Evolutionary conservation across 2,113 vertebrate species (phyloP).

Genomic region (Anolis carolinensis): DNA sequence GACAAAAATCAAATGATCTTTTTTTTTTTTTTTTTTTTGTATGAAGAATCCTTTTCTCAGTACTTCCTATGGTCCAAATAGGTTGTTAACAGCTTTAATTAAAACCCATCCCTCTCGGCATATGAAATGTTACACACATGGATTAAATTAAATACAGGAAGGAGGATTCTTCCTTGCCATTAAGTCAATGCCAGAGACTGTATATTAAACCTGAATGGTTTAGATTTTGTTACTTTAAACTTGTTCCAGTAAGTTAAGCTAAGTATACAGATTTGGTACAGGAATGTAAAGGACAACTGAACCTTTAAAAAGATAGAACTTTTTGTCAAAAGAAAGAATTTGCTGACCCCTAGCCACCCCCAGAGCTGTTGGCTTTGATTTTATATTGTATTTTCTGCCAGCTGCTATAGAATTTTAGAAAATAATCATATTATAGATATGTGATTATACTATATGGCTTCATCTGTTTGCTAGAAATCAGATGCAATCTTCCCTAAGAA

Average conservation of each 20-base stretch:
- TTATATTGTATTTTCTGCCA: constrained; percentile 3
- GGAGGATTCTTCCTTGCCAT: constrained; percentile 42
- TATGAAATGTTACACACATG: constrained; percentile 52
- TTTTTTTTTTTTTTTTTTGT: too few species aligned
- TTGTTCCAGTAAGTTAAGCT: neutral
- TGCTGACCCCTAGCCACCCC: neutral
- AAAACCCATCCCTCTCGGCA: constrained; percentile 43
- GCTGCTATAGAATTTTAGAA: neutral
- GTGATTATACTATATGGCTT: neutral
- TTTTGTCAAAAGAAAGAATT: neutral
- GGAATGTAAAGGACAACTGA: constrained; percentile 19
- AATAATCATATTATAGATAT: constrained; percentile 2
- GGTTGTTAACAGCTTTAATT: constrained; percentile 49
- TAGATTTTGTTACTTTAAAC: constrained; percentile 34
- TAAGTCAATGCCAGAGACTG: constrained; percentile 61
- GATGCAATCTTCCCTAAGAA: neutral
- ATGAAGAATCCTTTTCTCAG: neutral
- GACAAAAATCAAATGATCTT: neutral
- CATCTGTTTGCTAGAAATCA: neutral
- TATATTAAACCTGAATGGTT: constrained; percentile 30
- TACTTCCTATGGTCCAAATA: constrained; percentile 59
- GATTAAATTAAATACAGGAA: constrained; percentile 63
- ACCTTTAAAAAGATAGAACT: neutral
- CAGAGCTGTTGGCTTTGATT: neutral
- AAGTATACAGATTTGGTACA: neutral